Conservation (phyloP, 1,140 invertebrate species). For the Leucophenga varia region DNA sequence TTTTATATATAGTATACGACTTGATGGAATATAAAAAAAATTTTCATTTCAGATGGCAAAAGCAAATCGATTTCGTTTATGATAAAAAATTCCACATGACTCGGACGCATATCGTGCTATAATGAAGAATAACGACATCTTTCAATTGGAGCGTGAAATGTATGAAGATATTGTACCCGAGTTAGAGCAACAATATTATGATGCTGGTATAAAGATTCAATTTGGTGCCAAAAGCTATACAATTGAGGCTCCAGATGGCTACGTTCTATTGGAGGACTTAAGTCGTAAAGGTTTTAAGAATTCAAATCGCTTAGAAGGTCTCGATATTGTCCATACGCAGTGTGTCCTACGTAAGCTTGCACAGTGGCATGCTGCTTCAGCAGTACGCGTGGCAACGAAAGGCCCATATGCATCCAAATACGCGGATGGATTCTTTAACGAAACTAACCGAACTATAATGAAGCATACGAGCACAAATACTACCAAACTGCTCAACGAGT, state of each 20-base stretch:
- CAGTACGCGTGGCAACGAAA: slow-evolving; percentile 56
- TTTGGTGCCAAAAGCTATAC: slow-evolving; percentile 31
- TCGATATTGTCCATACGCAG: slow-evolving; percentile 58
- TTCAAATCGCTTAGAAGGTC: slow-evolving; percentile 59
- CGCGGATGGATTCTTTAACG: slow-evolving; percentile 23
- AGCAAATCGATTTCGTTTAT: slow-evolving; percentile 28
- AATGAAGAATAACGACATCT: slow-evolving; percentile 24
- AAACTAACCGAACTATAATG: slow-evolving; percentile 20
- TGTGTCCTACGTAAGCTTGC: slow-evolving; percentile 58
- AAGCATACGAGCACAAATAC: slow-evolving; percentile 19
- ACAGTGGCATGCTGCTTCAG: slow-evolving; percentile 60
- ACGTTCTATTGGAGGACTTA: slow-evolving; percentile 61
- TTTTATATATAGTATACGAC: not conserved
- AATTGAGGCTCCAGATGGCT: slow-evolving; percentile 14
- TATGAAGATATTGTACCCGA: slow-evolving; percentile 33
- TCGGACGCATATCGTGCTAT: slow-evolving; percentile 10
- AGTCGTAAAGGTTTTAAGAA: slow-evolving; percentile 49
- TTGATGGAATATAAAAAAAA: too few relatives aligned
- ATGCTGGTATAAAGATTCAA: slow-evolving; percentile 30
- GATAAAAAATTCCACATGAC: slow-evolving; percentile 32
- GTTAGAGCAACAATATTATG: slow-evolving; percentile 44
- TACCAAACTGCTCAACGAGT: slow-evolving; percentile 15
- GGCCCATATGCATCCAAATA: slow-evolving; percentile 33
- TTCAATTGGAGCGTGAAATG: slow-evolving; percentile 28
- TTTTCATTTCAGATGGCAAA: slow-evolving; percentile 26